Evolutionary conservation across 2,888 invertebrate species (phyloP).

Genomic region (Timema podura): DNA sequence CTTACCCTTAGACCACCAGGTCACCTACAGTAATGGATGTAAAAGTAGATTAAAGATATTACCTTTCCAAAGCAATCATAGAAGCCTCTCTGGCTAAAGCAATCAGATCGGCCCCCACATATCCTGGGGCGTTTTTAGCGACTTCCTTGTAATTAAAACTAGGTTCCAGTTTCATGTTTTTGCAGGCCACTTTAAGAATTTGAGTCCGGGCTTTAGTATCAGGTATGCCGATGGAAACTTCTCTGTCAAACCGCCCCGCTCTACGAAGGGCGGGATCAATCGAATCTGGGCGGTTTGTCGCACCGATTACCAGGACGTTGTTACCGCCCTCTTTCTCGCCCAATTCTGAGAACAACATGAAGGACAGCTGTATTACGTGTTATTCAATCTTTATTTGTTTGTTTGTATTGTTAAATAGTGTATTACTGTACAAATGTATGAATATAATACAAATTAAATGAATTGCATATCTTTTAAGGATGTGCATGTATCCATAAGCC

Average conservation of each 20-base stretch:
- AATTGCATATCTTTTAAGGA: too few species aligned
- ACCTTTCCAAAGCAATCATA: conserved; percentile 77
- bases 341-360: conserved; percentile 44
- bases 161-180: conserved; percentile 61
- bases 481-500: too few species aligned
- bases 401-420: too few species aligned
- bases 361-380: too few species aligned
- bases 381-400: too few species aligned
- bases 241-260: conserved; percentile 90
- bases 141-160: conserved; percentile 69
- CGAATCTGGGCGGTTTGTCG: conserved; percentile 89
- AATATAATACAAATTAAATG: too few species aligned
- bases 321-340: conserved; percentile 51
- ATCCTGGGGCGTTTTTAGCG: conserved; percentile 88
- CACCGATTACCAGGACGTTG: conserved; percentile 83
- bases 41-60: conserved; percentile 19
- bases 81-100: conserved; percentile 84
- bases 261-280: conserved; percentile 89
- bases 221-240: conserved; percentile 92
- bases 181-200: conserved; percentile 70
- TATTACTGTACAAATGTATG: too few species aligned
- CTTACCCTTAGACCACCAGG: too few species aligned
- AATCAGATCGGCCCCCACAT: conserved; percentile 90
- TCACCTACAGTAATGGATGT: background rate
- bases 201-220: conserved; percentile 75